Evolutionary conservation across 2,888 invertebrate species (phyloP).

Genomic region (Glaucopsyche alexis): DNA sequence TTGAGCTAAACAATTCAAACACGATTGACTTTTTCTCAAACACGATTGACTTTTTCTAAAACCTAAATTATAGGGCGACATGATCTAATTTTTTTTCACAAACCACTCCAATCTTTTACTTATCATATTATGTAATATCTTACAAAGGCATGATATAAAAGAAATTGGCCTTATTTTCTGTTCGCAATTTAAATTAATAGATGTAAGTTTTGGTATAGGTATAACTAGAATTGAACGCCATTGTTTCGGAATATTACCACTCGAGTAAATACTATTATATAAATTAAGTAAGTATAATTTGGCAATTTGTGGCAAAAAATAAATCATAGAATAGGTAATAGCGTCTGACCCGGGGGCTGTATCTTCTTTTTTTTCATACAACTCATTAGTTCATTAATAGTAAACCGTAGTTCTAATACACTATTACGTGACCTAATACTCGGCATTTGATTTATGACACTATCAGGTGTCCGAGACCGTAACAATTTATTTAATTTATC

Average conservation of each 20-base stretch:
- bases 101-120: neutral
- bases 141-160: neutral
- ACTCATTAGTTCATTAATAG: no score
- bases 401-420: no score
- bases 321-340: constrained; percentile 13
- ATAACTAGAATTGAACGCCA: neutral
- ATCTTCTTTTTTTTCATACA: no score
- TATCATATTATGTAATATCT: no score
- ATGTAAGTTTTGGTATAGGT: constrained; percentile 1
- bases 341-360: no score
- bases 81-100: neutral
- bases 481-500: neutral
- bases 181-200: neutral
- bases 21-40: no score
- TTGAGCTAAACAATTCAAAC: no score
- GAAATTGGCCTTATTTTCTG: neutral
- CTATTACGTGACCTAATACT: no score
- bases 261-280: neutral
- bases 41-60: no score
- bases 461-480: neutral
- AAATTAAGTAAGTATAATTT: neutral
- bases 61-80: no score
- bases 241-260: neutral
- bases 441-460: no score
- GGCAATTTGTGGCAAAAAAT: neutral